Evolutionary conservation across 1,140 invertebrate species (phyloP).

Genomic region (Pseudomyrmex dendroicus): DNA sequence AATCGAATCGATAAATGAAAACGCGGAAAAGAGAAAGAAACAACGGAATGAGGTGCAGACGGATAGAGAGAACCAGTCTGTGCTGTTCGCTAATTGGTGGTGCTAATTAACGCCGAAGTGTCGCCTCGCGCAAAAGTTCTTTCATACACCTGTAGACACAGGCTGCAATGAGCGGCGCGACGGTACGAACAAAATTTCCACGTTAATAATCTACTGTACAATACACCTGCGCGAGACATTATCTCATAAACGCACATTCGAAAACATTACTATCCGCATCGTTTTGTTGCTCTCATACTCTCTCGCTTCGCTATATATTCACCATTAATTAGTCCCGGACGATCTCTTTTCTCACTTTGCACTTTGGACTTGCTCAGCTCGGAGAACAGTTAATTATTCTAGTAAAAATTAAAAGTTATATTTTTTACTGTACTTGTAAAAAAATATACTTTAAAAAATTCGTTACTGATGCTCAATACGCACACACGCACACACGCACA

Average conservation of each 20-base stretch:
- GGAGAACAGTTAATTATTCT: constrained; percentile 57
- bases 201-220: constrained; percentile 66
- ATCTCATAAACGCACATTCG: constrained; percentile 68
- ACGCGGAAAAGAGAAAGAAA: constrained; percentile 21
- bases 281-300: constrained; percentile 20
- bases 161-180: constrained; percentile 49
- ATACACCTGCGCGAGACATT: constrained; percentile 61
- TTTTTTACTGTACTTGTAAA: no score
- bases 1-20: constrained; percentile 62
- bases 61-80: constrained; percentile 19
- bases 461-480: no score
- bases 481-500: no score
- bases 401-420: no score
- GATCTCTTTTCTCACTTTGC: constrained; percentile 41
- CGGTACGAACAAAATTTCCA: constrained; percentile 63
- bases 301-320: constrained; percentile 10
- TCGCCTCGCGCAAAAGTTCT: constrained; percentile 67
- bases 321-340: constrained; percentile 63
- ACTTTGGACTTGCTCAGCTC: constrained; percentile 44
- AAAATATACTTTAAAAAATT: no score
- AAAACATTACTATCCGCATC: constrained; percentile 59
- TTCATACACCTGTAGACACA: constrained; percentile 62
- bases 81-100: constrained; percentile 76
- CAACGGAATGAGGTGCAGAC: constrained; percentile 1
- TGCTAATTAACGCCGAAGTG: constrained; percentile 76